Conservation (phyloP, 2,888 invertebrate species). For the Malacosoma neustria region DNA sequence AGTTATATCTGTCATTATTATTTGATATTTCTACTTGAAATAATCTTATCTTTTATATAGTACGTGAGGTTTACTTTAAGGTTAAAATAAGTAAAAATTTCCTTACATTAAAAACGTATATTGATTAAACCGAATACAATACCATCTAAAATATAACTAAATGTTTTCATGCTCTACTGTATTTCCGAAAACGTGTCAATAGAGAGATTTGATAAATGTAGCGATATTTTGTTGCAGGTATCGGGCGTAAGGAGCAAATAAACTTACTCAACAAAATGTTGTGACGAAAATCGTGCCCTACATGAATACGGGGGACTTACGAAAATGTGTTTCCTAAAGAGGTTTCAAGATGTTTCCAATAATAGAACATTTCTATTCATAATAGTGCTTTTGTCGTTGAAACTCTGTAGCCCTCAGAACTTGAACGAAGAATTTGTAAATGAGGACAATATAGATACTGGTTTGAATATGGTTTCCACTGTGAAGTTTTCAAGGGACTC, state of each 20-base stretch:
- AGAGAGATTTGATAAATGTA: not conserved
- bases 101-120: too few species aligned
- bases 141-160: too few species aligned
- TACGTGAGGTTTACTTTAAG: too few species aligned
- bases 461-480: constrained; percentile 38
- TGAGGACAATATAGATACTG: constrained; percentile 49
- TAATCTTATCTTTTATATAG: too few species aligned
- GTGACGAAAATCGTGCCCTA: constrained; percentile 33
- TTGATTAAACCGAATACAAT: too few species aligned
- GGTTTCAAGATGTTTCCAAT: constrained; percentile 41
- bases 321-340: constrained; percentile 56
- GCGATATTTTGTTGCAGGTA: constrained; percentile 41
- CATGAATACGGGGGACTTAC: constrained; percentile 17
- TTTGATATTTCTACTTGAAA: too few species aligned
- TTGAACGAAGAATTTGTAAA: constrained; percentile 57
- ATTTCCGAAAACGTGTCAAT: not conserved
- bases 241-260: constrained; percentile 12
- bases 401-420: constrained; percentile 63
- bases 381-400: constrained; percentile 54
- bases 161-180: too few species aligned
- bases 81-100: too few species aligned
- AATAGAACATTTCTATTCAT: constrained; percentile 60
- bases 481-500: constrained; percentile 40
- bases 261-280: constrained; percentile 29
- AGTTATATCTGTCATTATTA: too few species aligned